Evolutionary conservation across 1,140 invertebrate genomes (phyloP).

Genomic region (Hyles euphorbiae): DNA sequence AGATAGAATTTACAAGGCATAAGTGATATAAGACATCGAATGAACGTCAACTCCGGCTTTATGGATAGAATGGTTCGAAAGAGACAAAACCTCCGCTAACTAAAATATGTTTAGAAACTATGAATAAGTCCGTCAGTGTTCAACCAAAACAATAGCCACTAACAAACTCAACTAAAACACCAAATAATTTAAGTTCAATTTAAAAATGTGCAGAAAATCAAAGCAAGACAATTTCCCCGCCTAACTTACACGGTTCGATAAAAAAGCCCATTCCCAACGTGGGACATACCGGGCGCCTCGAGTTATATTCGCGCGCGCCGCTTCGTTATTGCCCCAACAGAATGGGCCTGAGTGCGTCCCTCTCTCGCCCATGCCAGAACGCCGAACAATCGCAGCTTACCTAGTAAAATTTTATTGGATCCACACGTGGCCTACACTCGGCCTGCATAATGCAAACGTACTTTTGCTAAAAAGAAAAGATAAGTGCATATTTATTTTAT

Average conservation of each 20-base stretch:
- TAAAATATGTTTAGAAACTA: too few species aligned
- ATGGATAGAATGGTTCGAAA: too few species aligned
- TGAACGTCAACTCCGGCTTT: too few species aligned
- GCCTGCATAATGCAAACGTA: slow-evolving; percentile 67
- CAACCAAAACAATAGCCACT: too few species aligned
- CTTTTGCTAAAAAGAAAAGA: slow-evolving; percentile 69
- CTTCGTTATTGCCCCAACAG: slow-evolving; percentile 51
- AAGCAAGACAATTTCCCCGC: slow-evolving; percentile 34
- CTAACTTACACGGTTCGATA: slow-evolving; percentile 40
- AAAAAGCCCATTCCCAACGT: slow-evolving; percentile 44
- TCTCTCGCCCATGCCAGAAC: slow-evolving; percentile 31
- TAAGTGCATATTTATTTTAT: slow-evolving; percentile 72
- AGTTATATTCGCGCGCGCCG: slow-evolving; percentile 47
- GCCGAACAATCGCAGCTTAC: slow-evolving; percentile 53
- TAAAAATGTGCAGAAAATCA: slow-evolving; percentile 20
- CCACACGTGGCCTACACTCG: slow-evolving; percentile 53
- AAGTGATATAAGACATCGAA: too few species aligned
- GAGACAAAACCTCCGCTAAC: too few species aligned
- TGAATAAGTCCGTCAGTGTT: too few species aligned
- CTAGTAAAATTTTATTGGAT: slow-evolving; percentile 72
- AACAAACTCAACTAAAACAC: too few species aligned
- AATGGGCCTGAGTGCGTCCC: slow-evolving; percentile 46
- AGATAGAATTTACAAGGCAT: too few species aligned
- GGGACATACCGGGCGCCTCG: slow-evolving; percentile 26
- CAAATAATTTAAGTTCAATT: too few species aligned